Evolutionary conservation across 2,113 vertebrate genomes (phyloP).

Genomic region (Paratilapia polleni): DNA sequence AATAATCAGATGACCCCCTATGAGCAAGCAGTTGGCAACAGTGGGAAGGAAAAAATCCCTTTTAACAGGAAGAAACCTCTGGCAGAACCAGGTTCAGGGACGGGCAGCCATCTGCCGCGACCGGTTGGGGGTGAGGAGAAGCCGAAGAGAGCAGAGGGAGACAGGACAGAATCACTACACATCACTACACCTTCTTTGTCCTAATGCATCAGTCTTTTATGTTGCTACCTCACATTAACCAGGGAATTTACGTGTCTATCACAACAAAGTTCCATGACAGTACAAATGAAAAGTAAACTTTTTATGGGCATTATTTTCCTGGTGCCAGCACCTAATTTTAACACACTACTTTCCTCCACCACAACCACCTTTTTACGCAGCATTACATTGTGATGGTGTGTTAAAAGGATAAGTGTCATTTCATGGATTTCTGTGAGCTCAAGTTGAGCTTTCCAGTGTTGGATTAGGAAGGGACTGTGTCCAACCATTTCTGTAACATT

Average conservation of each 20-base stretch:
- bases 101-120: no score
- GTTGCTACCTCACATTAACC: background rate
- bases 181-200: background rate
- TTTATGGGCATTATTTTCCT: background rate
- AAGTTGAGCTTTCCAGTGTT: background rate
- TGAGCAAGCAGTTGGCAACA: no score
- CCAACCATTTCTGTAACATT: background rate
- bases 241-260: rapidly evolving
- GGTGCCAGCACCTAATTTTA: background rate
- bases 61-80: no score
- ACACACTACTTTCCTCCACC: background rate
- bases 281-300: background rate
- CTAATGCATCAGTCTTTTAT: background rate
- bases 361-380: background rate
- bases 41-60: no score
- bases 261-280: background rate
- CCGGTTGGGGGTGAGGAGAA: no score
- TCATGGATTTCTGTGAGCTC: background rate
- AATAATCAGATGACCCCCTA: no score
- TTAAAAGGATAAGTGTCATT: background rate
- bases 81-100: no score
- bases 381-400: background rate
- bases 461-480: background rate
- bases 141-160: no score
- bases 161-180: no score